Evolutionary conservation across 2,888 invertebrate species (phyloP).

Genomic region (Philaethria dido): DNA sequence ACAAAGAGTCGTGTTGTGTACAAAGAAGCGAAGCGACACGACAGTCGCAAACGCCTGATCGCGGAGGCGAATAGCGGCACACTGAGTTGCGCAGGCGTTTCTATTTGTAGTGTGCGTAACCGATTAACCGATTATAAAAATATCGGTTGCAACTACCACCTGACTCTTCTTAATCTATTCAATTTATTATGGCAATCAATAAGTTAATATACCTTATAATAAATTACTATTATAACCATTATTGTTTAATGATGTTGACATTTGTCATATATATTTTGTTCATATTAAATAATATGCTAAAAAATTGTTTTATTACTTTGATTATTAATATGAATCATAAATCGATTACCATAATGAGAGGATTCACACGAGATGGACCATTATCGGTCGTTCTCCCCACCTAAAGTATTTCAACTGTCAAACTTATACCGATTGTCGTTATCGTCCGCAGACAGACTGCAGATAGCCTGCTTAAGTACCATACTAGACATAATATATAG

Average conservation of each 20-base stretch:
- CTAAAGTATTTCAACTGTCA: constrained; percentile 53
- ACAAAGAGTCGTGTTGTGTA: constrained; percentile 67
- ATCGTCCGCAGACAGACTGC: constrained; percentile 44
- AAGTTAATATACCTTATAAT: neutral
- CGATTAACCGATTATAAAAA: constrained; percentile 18
- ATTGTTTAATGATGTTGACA: neutral
- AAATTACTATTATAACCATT: neutral
- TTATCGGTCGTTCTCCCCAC: constrained; percentile 75
- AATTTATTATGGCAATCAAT: neutral
- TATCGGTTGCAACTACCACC: constrained; percentile 5
- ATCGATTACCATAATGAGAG: constrained; percentile 1
- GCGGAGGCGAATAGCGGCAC: constrained; percentile 48
- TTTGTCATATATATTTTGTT: no score
- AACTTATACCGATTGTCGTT: constrained; percentile 53
- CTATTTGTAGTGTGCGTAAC: constrained; percentile 22
- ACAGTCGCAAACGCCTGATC: constrained; percentile 52
- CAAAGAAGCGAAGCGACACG: constrained; percentile 58
- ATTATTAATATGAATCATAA: neutral
- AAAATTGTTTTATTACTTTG: neutral
- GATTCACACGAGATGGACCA: constrained; percentile 36
- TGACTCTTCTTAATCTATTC: constrained; percentile 9
- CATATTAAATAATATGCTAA: neutral
- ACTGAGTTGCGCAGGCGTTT: constrained; percentile 49
- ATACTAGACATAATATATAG: neutral
- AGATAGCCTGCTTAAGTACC: constrained; percentile 22